Evolutionary conservation across 1,140 invertebrate genomes (phyloP), one percentile per base, ranked within the genome.

Genomic region (Charaxes varanes): DNA sequence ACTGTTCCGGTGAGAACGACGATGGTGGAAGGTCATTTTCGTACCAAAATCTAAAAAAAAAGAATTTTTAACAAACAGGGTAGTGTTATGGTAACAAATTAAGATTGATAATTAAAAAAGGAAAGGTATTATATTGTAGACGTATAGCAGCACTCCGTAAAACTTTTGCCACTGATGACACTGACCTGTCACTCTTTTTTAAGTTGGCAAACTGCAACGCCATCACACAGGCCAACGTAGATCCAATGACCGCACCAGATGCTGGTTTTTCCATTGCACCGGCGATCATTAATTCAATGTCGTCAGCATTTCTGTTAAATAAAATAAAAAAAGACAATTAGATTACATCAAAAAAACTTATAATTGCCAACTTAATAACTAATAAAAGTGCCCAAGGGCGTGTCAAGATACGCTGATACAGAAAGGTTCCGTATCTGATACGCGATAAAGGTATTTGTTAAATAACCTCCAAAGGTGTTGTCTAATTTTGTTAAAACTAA

Each of bases 11-110:
- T 4, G 86, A 91, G 45, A 97, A 89, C 4, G 94, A 91, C 1
- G 94, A 95, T 0, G 95, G 95, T 0, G 95, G 94, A 15, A 97
- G 88, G 65, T 97, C 96, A 64, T 97, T 97, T 78, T 98, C 96
- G 58, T 97, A 98, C 95, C 96, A 98, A 62, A 96, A 98, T 38
- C 96, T 87, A 52, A 3, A 30, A 46, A 46, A 24, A 26, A 30
- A 35, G 12, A 30, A 32, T 32, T 3, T 34, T 12, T 0, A 14
- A 15, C 11, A 2, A n/a, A n/a, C n/a, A n/a, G n/a, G n/a, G n/a
- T n/a, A n/a, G n/a, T n/a, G n/a, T 26, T 32, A 18, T 18, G 6
- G 6, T 13, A 13, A 4, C 16, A 17, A 6, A 36, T 16, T 4
- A n/a, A n/a, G n/a, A n/a, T n/a, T n/a, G n/a, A n/a, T n/a, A n/a